Conservation (phyloP, 2,888 invertebrate species). For the Ecdyonurus torrentis region DNA sequence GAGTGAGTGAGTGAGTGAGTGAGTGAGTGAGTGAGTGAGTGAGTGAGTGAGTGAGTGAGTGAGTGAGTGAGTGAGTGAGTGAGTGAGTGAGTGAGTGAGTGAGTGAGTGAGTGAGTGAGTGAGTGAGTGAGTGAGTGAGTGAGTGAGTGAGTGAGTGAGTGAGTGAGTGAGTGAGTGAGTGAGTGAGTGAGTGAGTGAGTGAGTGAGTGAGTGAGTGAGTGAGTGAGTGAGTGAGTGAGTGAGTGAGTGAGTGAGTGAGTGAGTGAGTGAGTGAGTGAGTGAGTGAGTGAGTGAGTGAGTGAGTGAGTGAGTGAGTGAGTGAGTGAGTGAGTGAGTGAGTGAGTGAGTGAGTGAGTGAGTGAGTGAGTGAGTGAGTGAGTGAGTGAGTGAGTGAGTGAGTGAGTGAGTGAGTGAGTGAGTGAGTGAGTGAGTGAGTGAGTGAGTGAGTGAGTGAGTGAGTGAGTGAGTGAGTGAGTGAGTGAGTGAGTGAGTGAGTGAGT, state of each 20-base stretch:
- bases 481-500: slow-evolving; percentile 9
- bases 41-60: slow-evolving; percentile 5
- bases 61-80: slow-evolving; percentile 10
- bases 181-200: slow-evolving; percentile 3
- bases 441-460: neutral
- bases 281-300: neutral
- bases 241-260: slow-evolving; percentile 10
- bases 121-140: neutral
- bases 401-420: slow-evolving; percentile 10
- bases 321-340: slow-evolving; percentile 11
- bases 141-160: slow-evolving; percentile 10
- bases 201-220: slow-evolving; percentile 10
- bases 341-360: neutral
- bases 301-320: slow-evolving; percentile 7
- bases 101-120: neutral
- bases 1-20: neutral
- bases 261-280: slow-evolving; percentile 7
- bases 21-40: slow-evolving; percentile 10
- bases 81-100: slow-evolving; percentile 10
- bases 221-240: slow-evolving; percentile 7
- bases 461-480: slow-evolving; percentile 2
- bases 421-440: slow-evolving; percentile 10
- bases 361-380: slow-evolving; percentile 11
- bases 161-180: slow-evolving; percentile 9
- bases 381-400: slow-evolving; percentile 5